These are phyloP conservation scores for Chaetorhynchus papuensis DNA, from an alignment of 2,113 vertebrate genomes.

Conservation along the genomic window DNA sequence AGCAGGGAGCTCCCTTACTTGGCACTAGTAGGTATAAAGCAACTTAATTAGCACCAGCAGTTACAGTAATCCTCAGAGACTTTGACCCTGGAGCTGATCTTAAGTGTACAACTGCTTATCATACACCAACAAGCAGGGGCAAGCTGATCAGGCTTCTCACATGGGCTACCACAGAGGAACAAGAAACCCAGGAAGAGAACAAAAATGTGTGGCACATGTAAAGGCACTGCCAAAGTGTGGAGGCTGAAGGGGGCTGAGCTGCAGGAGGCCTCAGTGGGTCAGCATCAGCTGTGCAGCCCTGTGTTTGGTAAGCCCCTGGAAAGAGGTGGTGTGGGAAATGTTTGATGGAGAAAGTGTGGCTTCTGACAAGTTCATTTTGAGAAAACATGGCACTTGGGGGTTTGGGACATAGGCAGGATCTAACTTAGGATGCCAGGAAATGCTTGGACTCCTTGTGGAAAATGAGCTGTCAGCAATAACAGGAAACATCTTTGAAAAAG, in stretches of 20 bases:
- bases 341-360: neutral
- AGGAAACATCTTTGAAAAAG: neutral
- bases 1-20: neutral
- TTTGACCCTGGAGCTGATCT: neutral
- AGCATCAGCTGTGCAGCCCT: neutral
- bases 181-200: neutral
- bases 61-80: neutral
- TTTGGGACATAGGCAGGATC: neutral
- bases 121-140: neutral
- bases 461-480: neutral
- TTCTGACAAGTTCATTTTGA: neutral
- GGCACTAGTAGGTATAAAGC: neutral
- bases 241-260: neutral
- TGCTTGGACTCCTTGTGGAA: neutral
- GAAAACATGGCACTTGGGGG: neutral
- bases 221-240: neutral
- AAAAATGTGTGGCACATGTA: fast-evolving
- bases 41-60: neutral
- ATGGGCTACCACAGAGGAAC: neutral
- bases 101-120: neutral
- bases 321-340: neutral
- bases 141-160: neutral
- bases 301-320: neutral
- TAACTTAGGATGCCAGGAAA: neutral
- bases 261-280: neutral